A percentile compares a stretch with the other conserved stretches of the same genome.
phyloP scores from a whole-genome alignment of 2,888 invertebrate genomes.

The Andrena dorsata region DNA sequence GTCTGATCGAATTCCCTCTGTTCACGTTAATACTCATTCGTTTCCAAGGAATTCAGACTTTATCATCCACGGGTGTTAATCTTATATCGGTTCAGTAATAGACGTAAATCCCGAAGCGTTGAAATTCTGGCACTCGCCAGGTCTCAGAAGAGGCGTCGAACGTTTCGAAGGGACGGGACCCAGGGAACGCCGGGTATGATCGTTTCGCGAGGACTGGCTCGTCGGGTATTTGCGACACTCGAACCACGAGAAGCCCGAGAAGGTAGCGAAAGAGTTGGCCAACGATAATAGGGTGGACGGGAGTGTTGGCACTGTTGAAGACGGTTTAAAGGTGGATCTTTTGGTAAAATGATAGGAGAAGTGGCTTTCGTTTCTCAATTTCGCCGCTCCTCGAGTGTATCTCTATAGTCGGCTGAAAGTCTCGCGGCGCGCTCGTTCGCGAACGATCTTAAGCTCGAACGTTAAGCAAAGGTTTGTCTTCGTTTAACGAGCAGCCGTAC shows the following conservation, averaged over 20 bases:
- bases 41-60: too few species aligned
- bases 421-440: constrained; percentile 36
- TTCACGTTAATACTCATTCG: too few species aligned
- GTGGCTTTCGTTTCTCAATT: constrained; percentile 66
- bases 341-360: constrained; percentile 61
- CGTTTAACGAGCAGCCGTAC: constrained; percentile 57
- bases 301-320: constrained; percentile 59
- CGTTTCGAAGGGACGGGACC: not conserved
- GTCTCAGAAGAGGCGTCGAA: not conserved
- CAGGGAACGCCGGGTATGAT: constrained; percentile 6
- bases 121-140: too few species aligned
- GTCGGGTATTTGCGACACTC: constrained; percentile 35
- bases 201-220: not conserved
- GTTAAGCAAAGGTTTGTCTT: constrained; percentile 67
- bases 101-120: too few species aligned
- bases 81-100: too few species aligned
- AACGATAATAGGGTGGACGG: constrained; percentile 28
- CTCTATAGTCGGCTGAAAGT: constrained; percentile 36
- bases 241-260: constrained; percentile 18
- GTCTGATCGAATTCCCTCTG: too few species aligned
- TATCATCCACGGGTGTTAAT: too few species aligned
- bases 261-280: constrained; percentile 36
- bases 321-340: constrained; percentile 47
- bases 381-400: constrained; percentile 43
- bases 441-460: constrained; percentile 63